A percentile compares a stretch with the other conserved stretches of the same genome.
phyloP scores from a whole-genome alignment of 2,888 invertebrate genomes.

The Ophioninae sp. region DNA sequence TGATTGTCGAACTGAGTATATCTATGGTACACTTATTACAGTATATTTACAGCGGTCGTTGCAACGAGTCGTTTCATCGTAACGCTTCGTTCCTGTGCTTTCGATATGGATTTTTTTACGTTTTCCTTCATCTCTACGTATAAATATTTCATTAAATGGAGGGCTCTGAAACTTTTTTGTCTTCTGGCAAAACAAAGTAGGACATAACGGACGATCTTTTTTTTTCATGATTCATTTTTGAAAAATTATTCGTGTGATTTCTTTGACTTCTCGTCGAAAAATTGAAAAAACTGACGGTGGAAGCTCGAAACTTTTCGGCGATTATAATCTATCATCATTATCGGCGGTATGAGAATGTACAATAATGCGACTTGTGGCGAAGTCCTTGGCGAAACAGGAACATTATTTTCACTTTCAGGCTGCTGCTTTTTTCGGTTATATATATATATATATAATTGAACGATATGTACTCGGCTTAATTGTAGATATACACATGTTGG shows the following conservation, averaged over 20 bases:
- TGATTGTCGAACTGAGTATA: neutral
- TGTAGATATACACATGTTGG: conserved; percentile 44
- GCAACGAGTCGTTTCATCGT: neutral
- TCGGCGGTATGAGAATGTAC: neutral
- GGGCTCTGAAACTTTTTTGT: neutral
- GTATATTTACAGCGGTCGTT: conserved; percentile 13
- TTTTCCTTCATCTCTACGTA: neutral
- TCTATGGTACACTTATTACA: conserved; percentile 4
- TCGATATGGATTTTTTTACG: neutral
- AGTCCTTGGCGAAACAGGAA: conserved; percentile 31
- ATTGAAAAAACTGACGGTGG: neutral
- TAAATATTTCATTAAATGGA: neutral
- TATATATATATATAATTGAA: conserved; percentile 5
- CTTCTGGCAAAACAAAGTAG: neutral
- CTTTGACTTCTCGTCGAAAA: neutral
- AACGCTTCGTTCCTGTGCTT: neutral
- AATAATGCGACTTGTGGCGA: neutral
- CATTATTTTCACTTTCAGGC: conserved; percentile 31
- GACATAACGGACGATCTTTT: neutral
- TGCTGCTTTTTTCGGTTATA: conserved; percentile 12
- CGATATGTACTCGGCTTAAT: conserved; percentile 40
- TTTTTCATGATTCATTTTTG: neutral
- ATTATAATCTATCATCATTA: neutral
- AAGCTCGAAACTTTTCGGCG: neutral
- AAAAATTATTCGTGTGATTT: neutral